Evolutionary conservation across 2,888 invertebrate genomes (phyloP), one percentile per base, ranked within the genome.

Genomic region (Chromoteleia sp.): DNA sequence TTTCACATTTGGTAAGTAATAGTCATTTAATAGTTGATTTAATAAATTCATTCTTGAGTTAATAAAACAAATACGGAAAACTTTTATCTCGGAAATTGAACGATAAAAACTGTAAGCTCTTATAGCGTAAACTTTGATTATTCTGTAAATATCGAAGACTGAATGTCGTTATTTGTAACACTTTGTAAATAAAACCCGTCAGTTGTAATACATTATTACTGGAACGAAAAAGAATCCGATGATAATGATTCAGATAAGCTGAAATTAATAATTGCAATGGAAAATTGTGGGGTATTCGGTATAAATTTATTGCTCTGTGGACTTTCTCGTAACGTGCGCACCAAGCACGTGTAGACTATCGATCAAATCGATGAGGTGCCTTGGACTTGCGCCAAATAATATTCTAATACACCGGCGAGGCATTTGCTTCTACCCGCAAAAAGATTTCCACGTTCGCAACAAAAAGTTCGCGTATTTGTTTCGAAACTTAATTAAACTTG

Each of bases 1-100:
- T 96, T 59, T 79, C 79, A 29, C 65, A 79, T n/a, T 61, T 79
- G 79, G 96, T 96, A 91, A 95, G 95, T 94, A 79, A 21, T n/a
- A 61, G 80, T 14, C 8, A 21, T 25, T 50, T 50, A n/a, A n/a
- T n/a, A n/a, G n/a, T n/a, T n/a, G n/a, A n/a, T n/a, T n/a, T n/a
- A n/a, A n/a, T n/a, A n/a, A n/a, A n/a, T n/a, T n/a, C n/a, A n/a
- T n/a, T n/a, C n/a, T n/a, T n/a, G n/a, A n/a, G n/a, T n/a, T n/a
- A n/a, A n/a, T n/a, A n/a, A n/a, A n/a, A n/a, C n/a, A n/a, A n/a
- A n/a, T n/a, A n/a, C n/a, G n/a, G n/a, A n/a, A n/a, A n/a, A n/a
- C n/a, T n/a, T n/a, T n/a, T n/a, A n/a, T n/a, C n/a, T n/a, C n/a
- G n/a, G n/a, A n/a, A n/a, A n/a, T n/a, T n/a, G n/a, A n/a, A n/a